Evolutionary conservation across 2,113 vertebrate species (phyloP), one percentile per base, ranked within the genome.

Genomic region (Odocoileus hemionus): DNA sequence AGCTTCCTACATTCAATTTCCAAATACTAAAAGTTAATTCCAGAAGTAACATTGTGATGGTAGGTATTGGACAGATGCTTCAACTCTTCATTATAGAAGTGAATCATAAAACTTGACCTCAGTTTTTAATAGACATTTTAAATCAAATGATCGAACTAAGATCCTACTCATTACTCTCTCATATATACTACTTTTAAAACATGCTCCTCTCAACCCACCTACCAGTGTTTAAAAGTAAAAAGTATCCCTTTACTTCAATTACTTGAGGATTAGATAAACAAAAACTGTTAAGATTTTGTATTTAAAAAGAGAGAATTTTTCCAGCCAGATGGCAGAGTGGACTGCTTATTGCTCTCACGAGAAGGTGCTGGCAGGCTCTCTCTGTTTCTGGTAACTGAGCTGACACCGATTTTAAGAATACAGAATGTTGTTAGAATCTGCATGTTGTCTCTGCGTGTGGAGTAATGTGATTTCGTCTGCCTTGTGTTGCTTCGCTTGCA

Each of bases 401-500:
- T 57, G 79, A 45, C 47, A 21, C 23, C 57, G 13, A 30, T 64
- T 74, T 70, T 89, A 79, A 91, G 57, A 76, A 7, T 39, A 76
- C 3, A 76, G 50, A 33, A 9, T 36, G 39, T 58, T 43, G 11
- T 36, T 79, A 58, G 83, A 80, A 86, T 64, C 76, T 97, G 95
- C 94, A 96, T 1, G 70, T 70, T 79, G 80, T 94, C 87, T 96
- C 1, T 74, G 50, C 90, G 92, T 89, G 76, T 96, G 88, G 19
- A 92, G 90, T 88, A 94, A 90, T 89, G 64, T 91, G 8, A 14
- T 76, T 21, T 17, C 54, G 70, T 76, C 74, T 89, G n/a, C 87
- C 55, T 96, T 87, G 88, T 94, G 84, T 97, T 60, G 94, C 64
- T 80, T 95, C 70, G 96, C 98, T 98, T 98, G 98, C 97, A 82